Percentiles rank a stretch among this genome's conserved stretches.
Conservation (phyloP, 2,113 vertebrate species). For the Cephalophus harveyi region DNA sequence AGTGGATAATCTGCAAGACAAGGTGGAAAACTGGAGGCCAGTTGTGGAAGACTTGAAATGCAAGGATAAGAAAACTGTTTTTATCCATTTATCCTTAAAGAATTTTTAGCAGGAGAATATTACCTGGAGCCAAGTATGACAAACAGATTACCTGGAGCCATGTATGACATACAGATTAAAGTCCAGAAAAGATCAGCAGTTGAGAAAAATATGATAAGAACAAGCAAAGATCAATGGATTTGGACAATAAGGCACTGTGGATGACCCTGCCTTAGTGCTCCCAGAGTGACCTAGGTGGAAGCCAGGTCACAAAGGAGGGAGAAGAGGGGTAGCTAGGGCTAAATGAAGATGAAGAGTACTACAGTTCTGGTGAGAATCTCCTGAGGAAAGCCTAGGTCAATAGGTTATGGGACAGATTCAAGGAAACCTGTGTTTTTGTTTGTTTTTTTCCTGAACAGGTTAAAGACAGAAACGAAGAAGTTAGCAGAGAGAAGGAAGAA, state of each 20-base stretch:
- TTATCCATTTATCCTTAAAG: background rate
- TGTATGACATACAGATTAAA: background rate
- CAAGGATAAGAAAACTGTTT: background rate
- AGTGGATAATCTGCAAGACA: background rate
- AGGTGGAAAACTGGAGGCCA: background rate
- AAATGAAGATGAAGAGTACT: background rate
- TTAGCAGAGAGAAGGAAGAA: background rate
- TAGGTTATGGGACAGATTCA: background rate
- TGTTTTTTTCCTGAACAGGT: background rate
- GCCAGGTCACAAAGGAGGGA: background rate
- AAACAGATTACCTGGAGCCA: background rate
- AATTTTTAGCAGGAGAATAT: background rate
- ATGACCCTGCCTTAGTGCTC: background rate
- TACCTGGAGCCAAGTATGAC: background rate
- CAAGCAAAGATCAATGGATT: background rate
- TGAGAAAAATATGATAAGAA: background rate
- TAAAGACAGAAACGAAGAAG: background rate
- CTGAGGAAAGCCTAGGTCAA: background rate
- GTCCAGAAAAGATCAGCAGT: background rate
- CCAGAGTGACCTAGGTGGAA: background rate
- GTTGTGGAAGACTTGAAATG: background rate
- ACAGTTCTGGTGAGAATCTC: background rate
- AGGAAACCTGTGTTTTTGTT: background rate
- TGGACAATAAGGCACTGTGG: background rate
- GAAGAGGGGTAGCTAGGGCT: too few species aligned